Base-by-base conservation (phyloP, 2,113 vertebrate species). In the Fukomys damarensis region DNA sequence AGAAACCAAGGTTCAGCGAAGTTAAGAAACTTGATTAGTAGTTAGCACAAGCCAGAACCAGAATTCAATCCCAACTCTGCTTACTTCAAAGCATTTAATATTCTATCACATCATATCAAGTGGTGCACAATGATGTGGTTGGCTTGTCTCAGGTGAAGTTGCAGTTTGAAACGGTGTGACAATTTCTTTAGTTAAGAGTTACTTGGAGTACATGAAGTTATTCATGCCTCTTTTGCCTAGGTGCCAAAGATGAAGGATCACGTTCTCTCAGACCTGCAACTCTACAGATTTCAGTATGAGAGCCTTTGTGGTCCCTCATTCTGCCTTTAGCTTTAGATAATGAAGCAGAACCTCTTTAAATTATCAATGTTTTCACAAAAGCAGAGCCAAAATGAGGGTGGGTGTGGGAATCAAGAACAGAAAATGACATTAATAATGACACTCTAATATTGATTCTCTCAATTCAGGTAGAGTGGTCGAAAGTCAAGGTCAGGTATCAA, bases 71-170 rank as follows among this genome's bases (percentile, higher is more conserved):
- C 11, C 83, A 72, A 61, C 46, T 93, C 32, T 58, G 12, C 41
- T n/a, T 70, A 72, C 26, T 59, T 52, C 35, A 68, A 97, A 94
- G 63, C 76, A 97, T 43, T 90, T 98, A 83, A 16, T 65, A 87
- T 94, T 63, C 82, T 28, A 10, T 85, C 59, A 86, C 38, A 30
- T 84, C 54, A 41, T 46, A 91, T 11, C 85, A 30, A 22, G 22
- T 32, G 65, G 38, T 56, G 32, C 19, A 46, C 3, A 41, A 7
- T 54, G 70, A 43, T 9, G 9, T 13, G 14, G 19, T 7, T 59
- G 63, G 12, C 14, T 89, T 95, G 86, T 80, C 49, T 89, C 11
- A 77, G 24, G 9, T 20, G 20, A 79, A 79, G 16, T 7, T 14
- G 49, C 38, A 59, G 81, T 72, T 41, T 91, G 76, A 84, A 35